Conservation (phyloP, 2,888 invertebrate species). For the Cyrtodaria siliqua region DNA sequence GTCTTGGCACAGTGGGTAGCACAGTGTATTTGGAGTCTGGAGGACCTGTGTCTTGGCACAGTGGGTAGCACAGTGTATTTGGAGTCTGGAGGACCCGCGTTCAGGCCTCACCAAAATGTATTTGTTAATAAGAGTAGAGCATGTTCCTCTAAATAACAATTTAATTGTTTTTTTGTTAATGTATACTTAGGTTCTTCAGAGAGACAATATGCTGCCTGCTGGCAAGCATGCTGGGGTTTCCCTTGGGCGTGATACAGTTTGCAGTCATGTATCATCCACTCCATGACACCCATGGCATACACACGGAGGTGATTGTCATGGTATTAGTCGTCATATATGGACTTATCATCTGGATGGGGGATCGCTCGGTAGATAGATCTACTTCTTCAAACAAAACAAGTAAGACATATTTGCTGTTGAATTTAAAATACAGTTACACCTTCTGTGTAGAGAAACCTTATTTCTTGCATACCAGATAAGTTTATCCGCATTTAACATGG, state of each 20-base stretch:
- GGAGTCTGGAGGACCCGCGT: too few species aligned
- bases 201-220: conserved; percentile 88
- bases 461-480: too few species aligned
- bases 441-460: too few species aligned
- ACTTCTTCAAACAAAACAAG: conserved; percentile 39
- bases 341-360: conserved; percentile 89
- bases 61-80: too few species aligned
- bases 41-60: too few species aligned
- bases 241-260: conserved; percentile 91
- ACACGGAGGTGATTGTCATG: conserved; percentile 91
- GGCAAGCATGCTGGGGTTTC: conserved; percentile 87
- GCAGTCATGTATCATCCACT: conserved; percentile 92
- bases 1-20: too few species aligned
- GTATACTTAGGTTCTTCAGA: conserved; percentile 86
- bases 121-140: too few species aligned
- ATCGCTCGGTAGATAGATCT: conserved; percentile 86
- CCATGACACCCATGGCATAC: conserved; percentile 90
- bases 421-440: too few species aligned
- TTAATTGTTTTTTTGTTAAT: conserved; percentile 57
- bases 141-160: background rate
- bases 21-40: too few species aligned
- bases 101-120: too few species aligned
- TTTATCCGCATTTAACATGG: too few species aligned
- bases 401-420: too few species aligned
- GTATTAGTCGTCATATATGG: conserved; percentile 89